Conservation (phyloP, 2,888 invertebrate genomes). For the Platerodrilus igneus region DNA sequence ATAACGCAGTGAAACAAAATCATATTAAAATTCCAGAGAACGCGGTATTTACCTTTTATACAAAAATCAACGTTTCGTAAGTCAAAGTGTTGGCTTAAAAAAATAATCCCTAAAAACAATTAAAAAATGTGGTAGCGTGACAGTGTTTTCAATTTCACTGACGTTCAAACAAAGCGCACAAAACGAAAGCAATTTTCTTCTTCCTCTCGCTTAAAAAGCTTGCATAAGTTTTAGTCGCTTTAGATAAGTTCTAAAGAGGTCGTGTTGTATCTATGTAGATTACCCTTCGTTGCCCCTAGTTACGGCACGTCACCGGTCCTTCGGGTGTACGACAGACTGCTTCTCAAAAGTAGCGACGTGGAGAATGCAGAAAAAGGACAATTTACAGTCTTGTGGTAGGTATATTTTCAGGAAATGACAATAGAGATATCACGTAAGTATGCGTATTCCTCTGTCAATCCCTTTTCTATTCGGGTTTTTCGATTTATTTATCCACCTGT, state of each 20-base stretch:
- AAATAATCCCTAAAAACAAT: constrained; percentile 32
- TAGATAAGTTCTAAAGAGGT: constrained; percentile 25
- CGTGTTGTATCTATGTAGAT: constrained; percentile 32
- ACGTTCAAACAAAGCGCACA: constrained; percentile 16
- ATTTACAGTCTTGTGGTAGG: constrained; percentile 19
- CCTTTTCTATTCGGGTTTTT: constrained; percentile 11
- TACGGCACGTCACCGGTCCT: constrained; percentile 33
- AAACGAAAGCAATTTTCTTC: constrained; percentile 22
- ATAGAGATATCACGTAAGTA: constrained; percentile 20
- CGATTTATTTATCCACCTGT: constrained; percentile 18
- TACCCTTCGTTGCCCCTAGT: constrained; percentile 32
- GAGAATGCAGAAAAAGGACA: constrained; percentile 15
- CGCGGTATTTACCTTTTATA: constrained; percentile 17
- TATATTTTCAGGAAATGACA: constrained; percentile 18
- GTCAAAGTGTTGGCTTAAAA: constrained; percentile 27
- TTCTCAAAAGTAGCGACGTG: constrained; percentile 20
- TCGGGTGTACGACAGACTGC: constrained; percentile 28
- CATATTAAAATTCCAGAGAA: constrained; percentile 15
- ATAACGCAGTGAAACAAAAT: too few relatives aligned
- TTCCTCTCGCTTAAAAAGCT: constrained; percentile 12
- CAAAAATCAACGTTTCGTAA: constrained; percentile 21
- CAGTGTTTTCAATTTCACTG: constrained; percentile 28
- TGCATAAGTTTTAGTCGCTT: constrained; percentile 21
- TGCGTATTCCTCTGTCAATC: constrained; percentile 15
- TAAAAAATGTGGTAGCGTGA: constrained; percentile 30